Base-by-base conservation (phyloP, 2,888 invertebrate species). In the Cataglyphis albicans region DNA sequence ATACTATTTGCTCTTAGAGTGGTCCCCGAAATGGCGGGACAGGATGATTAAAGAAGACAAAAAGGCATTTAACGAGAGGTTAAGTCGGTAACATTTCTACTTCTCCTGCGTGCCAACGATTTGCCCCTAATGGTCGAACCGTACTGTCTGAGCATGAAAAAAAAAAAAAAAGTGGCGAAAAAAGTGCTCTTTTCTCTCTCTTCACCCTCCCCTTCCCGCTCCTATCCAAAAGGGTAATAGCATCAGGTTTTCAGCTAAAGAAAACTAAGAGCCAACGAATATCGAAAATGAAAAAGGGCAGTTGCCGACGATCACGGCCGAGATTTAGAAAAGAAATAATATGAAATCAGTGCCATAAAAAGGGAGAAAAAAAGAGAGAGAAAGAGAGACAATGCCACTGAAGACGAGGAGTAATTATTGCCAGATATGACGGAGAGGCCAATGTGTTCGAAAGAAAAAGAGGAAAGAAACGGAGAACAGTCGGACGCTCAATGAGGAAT, bases 211-310 rank as follows among this genome's bases (percentile, higher is more conserved):
- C 57, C 59, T 10, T 6, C 25, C 1, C n/a, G 15, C 32, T 59
- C 25, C 38, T 61, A 38, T 80, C 68, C 61, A 44, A 65, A 25
- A 64, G 41, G 64, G 81, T 82, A 82, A 78, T 80, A 80, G 70
- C 81, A 57, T 68, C 57, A 21, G 65, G 70, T 80, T 86, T 86
- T 85, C 83, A 73, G 81, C 72, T 38, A 67, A 70, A 81, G 84
- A 72, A 72, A 63, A 84, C 82, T 55, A 59, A 57, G 32, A 76
- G 57, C 55, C 59, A 48, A 63, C 65, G 78, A 84, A 72, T 74
- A 84, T 87, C 84, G 75, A 84, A 82, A 84, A 86, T 82, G 82
- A 84, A 76, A 84, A 87, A 82, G 76, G 55, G 75, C 63, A 29
- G 75, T 38, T 82, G 75, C 84, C 84, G 82, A 68, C 74, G 35